These are phyloP conservation scores for Chelmon rostratus DNA, from an alignment of 2,797 vertebrate genomes.

Conservation along the genomic window DNA sequence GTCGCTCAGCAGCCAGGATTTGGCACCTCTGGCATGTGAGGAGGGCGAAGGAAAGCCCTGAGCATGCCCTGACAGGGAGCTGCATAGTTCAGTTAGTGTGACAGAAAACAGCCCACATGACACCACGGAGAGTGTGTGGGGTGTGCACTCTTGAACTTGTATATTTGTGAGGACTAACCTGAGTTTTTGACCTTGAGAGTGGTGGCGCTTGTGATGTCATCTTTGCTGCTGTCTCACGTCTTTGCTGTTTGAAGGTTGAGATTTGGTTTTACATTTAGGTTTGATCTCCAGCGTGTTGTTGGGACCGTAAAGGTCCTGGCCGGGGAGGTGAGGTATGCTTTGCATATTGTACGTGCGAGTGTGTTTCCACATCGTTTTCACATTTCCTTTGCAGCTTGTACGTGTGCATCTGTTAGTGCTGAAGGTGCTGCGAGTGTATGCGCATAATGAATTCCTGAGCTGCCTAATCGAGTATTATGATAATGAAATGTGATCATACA, in stretches of 20 bases:
- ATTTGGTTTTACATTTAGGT: background rate
- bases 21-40: constrained; percentile 48
- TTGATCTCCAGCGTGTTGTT: background rate
- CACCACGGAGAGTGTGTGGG: background rate
- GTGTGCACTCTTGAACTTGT: background rate
- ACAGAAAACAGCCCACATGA: constrained; percentile 45
- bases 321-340: constrained; percentile 15
- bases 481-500: constrained; percentile 76
- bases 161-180: constrained; percentile 1
- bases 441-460: constrained; percentile 67
- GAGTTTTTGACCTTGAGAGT: background rate
- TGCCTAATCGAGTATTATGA: constrained; percentile 65
- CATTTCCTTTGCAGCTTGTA: background rate
- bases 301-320: background rate
- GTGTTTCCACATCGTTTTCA: background rate
- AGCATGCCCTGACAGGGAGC: constrained; percentile 66
- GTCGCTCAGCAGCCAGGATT: constrained; percentile 55
- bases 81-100: constrained; percentile 60
- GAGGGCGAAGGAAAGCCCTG: constrained; percentile 43
- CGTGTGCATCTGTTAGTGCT: constrained; percentile 10
- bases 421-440: constrained; percentile 20
- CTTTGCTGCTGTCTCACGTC: background rate
- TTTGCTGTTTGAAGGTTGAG: background rate
- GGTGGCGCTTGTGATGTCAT: background rate
- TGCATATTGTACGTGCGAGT: background rate